phyloP scores from a whole-genome alignment of 2,113 vertebrate species.

The Ageneiosus marmoratus region DNA sequence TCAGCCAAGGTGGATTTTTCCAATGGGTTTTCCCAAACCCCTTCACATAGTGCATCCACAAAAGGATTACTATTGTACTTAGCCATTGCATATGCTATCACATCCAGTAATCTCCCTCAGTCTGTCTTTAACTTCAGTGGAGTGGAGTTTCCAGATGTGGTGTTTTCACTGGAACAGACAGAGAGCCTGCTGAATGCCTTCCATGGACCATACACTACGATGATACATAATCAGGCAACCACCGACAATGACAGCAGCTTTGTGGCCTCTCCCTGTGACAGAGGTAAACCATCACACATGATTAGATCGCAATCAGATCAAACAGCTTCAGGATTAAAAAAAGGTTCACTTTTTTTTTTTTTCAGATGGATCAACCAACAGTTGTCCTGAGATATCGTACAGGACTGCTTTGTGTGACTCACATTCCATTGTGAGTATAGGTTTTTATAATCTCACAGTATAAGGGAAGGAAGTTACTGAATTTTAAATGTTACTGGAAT shows the following conservation, averaged over 20 bases:
- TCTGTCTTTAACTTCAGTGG: conserved; percentile 42
- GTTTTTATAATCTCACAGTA: too few species aligned
- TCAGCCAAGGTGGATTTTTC: background rate
- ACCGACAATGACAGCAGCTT: background rate
- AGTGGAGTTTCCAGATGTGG: conserved; percentile 50
- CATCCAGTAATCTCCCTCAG: background rate
- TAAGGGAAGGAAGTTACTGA: too few species aligned
- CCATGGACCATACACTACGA: background rate
- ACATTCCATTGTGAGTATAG: conserved; percentile 28
- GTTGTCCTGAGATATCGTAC: background rate
- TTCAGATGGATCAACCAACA: conserved; percentile 22
- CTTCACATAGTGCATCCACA: background rate
- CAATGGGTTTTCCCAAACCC: background rate
- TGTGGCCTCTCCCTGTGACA: background rate
- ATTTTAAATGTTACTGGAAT: too few species aligned
- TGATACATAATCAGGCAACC: background rate
- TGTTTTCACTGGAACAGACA: conserved; percentile 58
- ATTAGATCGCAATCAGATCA: background rate
- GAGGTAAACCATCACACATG: conserved; percentile 15
- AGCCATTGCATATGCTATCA: background rate
- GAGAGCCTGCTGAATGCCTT: conserved; percentile 31
- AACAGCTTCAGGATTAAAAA: conserved; percentile 5
- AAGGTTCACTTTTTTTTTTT: background rate
- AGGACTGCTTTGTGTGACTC: conserved; percentile 6
- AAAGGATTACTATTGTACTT: background rate